Base-by-base conservation (phyloP, 2,888 invertebrate genomes). In the Subacronicta megacephala region DNA sequence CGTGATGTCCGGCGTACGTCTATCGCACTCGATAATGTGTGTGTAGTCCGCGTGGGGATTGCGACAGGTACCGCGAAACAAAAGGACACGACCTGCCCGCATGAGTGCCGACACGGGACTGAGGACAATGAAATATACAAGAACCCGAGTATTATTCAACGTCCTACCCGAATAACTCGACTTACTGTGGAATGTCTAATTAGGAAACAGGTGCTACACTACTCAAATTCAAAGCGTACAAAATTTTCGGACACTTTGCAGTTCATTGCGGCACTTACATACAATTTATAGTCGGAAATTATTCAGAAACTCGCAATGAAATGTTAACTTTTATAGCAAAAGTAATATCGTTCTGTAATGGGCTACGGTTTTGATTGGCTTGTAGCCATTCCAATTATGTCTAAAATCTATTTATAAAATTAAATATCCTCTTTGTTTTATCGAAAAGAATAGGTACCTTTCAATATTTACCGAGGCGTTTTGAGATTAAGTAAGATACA, bases 141-240 rank as follows among this genome's bases (percentile, higher is more conserved):
- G 51, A 12, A 26, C 43, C 20, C 18, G 50, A 18, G 35, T 52
- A 66, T 66, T 66, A 66, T 71, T 66, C 66, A 66, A 66, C 72
- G 58, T 58, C 66, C 40, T 16, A 15, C 23, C 26, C 41, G 40
- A 67, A 67, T 67, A 72, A 55, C 67, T 67, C 54, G 50, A 72
- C 51, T 60, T 47, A 66, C 67, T 54, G 44, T 20, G 72, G 67
- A 72, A 72, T 67, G 67, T 67, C 72, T 67, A 67, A 67, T 67
- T 67, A 67, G 50, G 54, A 52, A 67, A 66, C 67, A 72, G 67
- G 67, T 72, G 67, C 45, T 54, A 60, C 67, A 66, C 72, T 47
- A 66, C 61, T 67, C 68, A 47, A 67, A 51, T 60, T 50, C 57
- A 68, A 62, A 67, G 38, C 36, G 50, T 40, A 65, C 72, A 52